A percentile compares a stretch with the other conserved stretches of the same genome.
phyloP scores from a whole-genome alignment of 2,797 vertebrate genomes.

The Champsocephalus gunnari region DNA sequence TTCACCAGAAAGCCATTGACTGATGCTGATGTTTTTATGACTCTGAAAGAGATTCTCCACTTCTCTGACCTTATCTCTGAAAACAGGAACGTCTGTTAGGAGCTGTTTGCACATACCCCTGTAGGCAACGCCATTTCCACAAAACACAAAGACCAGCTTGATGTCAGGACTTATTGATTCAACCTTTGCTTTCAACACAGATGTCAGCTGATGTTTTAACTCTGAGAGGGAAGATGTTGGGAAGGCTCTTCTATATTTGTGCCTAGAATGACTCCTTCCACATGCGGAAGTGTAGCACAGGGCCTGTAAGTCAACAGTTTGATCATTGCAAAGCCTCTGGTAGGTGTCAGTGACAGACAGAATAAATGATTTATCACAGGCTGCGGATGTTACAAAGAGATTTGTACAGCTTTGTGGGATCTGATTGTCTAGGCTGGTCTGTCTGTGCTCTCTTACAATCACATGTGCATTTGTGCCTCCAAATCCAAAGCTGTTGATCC shows the following conservation, averaged over 20 bases:
- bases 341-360: slow-evolving; percentile 78
- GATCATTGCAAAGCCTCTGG: slow-evolving; percentile 73
- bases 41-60: slow-evolving; percentile 83
- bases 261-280: slow-evolving; percentile 86
- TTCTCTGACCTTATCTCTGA: slow-evolving; percentile 86
- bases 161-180: slow-evolving; percentile 56
- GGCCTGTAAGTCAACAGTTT: slow-evolving; percentile 74
- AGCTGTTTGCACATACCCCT: slow-evolving; percentile 85
- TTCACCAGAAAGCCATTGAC: slow-evolving; percentile 70
- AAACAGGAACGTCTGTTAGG: slow-evolving; percentile 82
- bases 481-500: slow-evolving; percentile 93
- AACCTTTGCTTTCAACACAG: slow-evolving; percentile 51
- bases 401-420: slow-evolving; percentile 67
- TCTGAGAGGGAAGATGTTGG: slow-evolving; percentile 80
- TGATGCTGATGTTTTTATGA: slow-evolving; percentile 71
- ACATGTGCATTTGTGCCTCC: slow-evolving; percentile 91
- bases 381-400: slow-evolving; percentile 87
- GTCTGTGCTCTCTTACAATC: slow-evolving; percentile 84
- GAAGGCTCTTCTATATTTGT: slow-evolving; percentile 87
- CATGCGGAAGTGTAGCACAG: slow-evolving; percentile 89
- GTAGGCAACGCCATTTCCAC: slow-evolving; percentile 87
- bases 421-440: slow-evolving; percentile 38
- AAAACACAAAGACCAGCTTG: slow-evolving; percentile 89
- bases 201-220: slow-evolving; percentile 80
- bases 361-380: slow-evolving; percentile 82